Evolutionary conservation across 2,113 vertebrate genomes (phyloP).

Genomic region (Acrocephalus kingi): DNA sequence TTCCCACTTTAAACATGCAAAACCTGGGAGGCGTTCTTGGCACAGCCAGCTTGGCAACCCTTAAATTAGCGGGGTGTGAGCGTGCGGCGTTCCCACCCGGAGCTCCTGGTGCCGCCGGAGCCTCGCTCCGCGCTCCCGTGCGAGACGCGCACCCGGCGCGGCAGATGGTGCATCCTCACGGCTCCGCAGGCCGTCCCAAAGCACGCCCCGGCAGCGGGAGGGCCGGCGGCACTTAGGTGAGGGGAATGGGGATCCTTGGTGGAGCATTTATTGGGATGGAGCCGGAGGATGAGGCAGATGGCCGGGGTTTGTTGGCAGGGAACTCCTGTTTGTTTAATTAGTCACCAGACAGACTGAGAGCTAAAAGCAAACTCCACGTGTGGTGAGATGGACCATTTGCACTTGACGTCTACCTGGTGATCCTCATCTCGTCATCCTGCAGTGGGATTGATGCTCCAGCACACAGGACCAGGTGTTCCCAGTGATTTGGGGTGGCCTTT

Average conservation of each 20-base stretch:
- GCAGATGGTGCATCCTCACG: background rate
- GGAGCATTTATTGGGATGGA: background rate
- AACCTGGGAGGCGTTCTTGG: background rate
- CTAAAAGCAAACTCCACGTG: background rate
- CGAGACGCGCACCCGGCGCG: background rate
- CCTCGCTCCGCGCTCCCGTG: background rate
- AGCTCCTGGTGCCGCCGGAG: background rate
- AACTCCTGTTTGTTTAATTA: constrained; percentile 52
- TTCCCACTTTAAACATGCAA: background rate
- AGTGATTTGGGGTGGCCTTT: accelerated
- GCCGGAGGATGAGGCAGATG: constrained; percentile 3
- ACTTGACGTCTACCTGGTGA: background rate
- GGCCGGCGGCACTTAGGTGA: background rate
- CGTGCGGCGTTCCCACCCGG: background rate
- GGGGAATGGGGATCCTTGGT: background rate
- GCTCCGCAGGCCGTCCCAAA: accelerated
- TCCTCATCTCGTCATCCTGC: background rate
- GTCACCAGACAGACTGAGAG: background rate
- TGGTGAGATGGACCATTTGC: background rate
- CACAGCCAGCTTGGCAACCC: background rate
- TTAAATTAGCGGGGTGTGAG: background rate
- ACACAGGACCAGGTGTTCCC: accelerated
- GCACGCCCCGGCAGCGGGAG: background rate
- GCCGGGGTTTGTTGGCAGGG: constrained; percentile 23
- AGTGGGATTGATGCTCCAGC: background rate